These are phyloP conservation scores for Drosophila nasuta DNA, from an alignment of 1,140 invertebrate species.

Conservation along the genomic window DNA sequence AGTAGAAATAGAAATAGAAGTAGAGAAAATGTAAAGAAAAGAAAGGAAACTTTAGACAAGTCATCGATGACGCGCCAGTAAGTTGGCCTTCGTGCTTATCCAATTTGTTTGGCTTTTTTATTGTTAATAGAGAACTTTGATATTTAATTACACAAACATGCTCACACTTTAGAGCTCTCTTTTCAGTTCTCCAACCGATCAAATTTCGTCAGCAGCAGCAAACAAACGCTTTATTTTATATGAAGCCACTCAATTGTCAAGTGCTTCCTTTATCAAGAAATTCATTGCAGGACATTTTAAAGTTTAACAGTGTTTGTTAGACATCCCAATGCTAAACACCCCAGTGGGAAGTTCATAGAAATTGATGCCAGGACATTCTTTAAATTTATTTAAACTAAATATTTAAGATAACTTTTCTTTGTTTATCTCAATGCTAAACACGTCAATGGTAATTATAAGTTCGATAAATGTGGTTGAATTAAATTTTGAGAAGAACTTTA, in stretches of 20 bases:
- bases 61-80: slow-evolving; percentile 6
- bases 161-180: slow-evolving; percentile 6
- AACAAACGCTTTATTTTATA: slow-evolving; percentile 11
- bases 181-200: slow-evolving; percentile 20
- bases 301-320: no score
- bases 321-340: not conserved
- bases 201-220: slow-evolving; percentile 42
- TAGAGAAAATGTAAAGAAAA: slow-evolving; percentile 20
- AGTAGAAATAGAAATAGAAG: slow-evolving; percentile 21
- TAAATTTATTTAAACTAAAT: not conserved
- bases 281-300: no score
- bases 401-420: no score
- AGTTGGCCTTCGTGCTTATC: slow-evolving; percentile 43
- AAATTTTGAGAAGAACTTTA: no score
- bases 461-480: no score
- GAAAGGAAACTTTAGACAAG: slow-evolving; percentile 25
- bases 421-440: not conserved
- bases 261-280: slow-evolving; percentile 41
- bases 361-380: no score
- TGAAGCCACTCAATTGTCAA: slow-evolving; percentile 43
- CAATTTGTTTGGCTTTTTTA: slow-evolving; percentile 56
- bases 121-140: slow-evolving; percentile 44
- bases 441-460: no score
- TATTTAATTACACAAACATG: slow-evolving; percentile 54
- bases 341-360: no score